Percentiles rank a stretch among this genome's conserved stretches.
These are phyloP conservation scores for Lepus townsendii DNA, from an alignment of 2,797 vertebrate species.

Conservation along the genomic window DNA sequence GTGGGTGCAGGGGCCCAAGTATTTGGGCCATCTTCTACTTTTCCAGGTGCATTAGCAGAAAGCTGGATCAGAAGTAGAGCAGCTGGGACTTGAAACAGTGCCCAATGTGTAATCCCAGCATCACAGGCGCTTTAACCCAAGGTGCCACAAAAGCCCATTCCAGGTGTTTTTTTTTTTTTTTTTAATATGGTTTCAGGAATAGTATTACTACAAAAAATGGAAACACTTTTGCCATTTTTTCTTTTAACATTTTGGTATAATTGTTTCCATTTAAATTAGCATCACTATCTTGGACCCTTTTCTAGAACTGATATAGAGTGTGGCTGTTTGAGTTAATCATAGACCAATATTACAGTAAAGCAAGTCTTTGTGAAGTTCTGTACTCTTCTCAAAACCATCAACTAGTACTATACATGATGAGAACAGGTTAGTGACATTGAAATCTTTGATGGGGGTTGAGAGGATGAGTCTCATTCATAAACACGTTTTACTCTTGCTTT, in stretches of 20 bases:
- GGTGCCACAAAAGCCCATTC: too few species aligned
- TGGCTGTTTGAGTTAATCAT: background rate
- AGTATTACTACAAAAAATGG: background rate
- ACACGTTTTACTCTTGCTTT: constrained; percentile 5
- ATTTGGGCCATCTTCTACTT: too few species aligned
- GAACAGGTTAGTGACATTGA: background rate
- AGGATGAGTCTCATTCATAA: background rate
- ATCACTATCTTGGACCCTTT: background rate
- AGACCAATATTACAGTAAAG: background rate
- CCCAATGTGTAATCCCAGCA: too few species aligned
- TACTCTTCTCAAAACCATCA: background rate
- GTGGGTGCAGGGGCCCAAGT: too few species aligned
- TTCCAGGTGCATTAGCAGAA: too few species aligned
- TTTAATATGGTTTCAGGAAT: background rate
- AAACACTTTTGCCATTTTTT: background rate
- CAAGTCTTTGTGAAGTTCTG: background rate
- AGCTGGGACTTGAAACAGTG: too few species aligned
- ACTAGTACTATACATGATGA: background rate
- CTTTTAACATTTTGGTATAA: background rate
- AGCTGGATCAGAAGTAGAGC: too few species aligned
- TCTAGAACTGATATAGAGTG: background rate
- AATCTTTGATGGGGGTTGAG: background rate
- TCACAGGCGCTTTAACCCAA: too few species aligned
- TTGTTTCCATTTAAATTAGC: background rate
- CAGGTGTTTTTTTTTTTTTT: background rate